Conservation (phyloP, 2,888 invertebrate species). For the Andricus quercusramuli region DNA sequence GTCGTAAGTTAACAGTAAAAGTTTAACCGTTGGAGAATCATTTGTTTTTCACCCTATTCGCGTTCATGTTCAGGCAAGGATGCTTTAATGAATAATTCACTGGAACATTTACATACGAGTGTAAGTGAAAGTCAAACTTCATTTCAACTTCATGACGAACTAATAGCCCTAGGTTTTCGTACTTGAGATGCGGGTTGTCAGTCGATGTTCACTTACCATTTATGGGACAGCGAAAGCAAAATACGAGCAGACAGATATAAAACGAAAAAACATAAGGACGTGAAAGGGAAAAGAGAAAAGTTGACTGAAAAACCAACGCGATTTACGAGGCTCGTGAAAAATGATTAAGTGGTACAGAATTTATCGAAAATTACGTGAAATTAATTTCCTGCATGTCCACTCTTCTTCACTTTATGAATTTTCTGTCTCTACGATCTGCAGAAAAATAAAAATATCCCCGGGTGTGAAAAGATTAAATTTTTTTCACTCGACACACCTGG, state of each 20-base stretch:
- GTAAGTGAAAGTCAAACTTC: slow-evolving; percentile 59
- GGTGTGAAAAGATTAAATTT: background rate
- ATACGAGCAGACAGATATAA: background rate
- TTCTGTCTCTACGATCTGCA: slow-evolving; percentile 13
- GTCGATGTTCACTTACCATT: background rate
- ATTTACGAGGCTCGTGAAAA: background rate
- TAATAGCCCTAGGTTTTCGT: slow-evolving; percentile 49
- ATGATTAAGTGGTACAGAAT: slow-evolving; percentile 4
- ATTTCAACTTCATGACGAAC: slow-evolving; percentile 56
- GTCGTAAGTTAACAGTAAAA: background rate
- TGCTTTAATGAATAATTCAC: slow-evolving; percentile 65
- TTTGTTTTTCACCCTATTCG: slow-evolving; percentile 34
- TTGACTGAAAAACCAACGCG: background rate
- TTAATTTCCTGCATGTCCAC: slow-evolving; percentile 19
- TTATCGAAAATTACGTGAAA: slow-evolving; percentile 35
- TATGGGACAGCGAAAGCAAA: background rate
- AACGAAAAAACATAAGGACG: background rate
- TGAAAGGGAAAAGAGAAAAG: background rate
- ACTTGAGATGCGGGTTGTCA: background rate
- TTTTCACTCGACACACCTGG: slow-evolving; percentile 12
- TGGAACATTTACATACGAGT: slow-evolving; percentile 61
- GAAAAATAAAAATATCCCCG: slow-evolving; percentile 27
- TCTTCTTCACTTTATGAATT: background rate
- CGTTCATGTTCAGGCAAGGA: slow-evolving; percentile 9
- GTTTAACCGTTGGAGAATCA: background rate